A percentile compares a stretch with the other conserved stretches of the same genome.
These are phyloP conservation scores for Crocallis elinguaria DNA, from an alignment of 2,888 invertebrate species.

Conservation along the genomic window DNA sequence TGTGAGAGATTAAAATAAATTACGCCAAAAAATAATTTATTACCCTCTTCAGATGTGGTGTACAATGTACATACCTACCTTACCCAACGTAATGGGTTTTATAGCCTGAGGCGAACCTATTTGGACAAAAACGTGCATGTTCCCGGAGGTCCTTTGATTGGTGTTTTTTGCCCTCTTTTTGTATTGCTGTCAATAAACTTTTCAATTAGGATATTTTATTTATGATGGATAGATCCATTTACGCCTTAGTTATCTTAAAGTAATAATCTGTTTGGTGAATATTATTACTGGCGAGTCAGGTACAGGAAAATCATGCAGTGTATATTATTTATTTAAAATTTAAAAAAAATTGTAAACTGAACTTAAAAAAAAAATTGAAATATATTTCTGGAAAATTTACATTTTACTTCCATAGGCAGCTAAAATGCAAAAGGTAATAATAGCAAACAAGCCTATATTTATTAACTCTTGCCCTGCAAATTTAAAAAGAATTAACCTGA, in stretches of 20 bases:
- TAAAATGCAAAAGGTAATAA: no score
- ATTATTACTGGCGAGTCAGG: not conserved
- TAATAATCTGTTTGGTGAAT: not conserved
- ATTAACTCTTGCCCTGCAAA: no score
- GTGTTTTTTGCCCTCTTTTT: slow-evolving; percentile 6
- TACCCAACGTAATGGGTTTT: slow-evolving; percentile 14
- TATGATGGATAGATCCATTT: slow-evolving; percentile 1
- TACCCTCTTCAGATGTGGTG: slow-evolving; percentile 21
- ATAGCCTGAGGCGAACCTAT: slow-evolving; percentile 17
- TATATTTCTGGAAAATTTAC: no score
- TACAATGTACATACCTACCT: slow-evolving; percentile 8
- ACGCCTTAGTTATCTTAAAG: not conserved
- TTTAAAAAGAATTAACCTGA: no score
- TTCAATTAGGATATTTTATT: slow-evolving; percentile 2
- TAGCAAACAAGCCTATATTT: no score
- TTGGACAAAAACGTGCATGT: slow-evolving; percentile 13
- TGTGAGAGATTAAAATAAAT: slow-evolving; percentile 19
- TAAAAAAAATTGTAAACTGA: no score
- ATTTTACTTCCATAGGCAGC: no score
- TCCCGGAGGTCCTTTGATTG: slow-evolving; percentile 19
- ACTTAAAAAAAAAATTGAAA: no score
- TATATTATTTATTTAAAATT: no score
- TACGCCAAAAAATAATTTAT: slow-evolving; percentile 25
- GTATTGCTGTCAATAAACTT: not conserved
- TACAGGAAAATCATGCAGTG: no score